Conservation (phyloP, 2,888 invertebrate genomes). For the Andrena flavipes region DNA sequence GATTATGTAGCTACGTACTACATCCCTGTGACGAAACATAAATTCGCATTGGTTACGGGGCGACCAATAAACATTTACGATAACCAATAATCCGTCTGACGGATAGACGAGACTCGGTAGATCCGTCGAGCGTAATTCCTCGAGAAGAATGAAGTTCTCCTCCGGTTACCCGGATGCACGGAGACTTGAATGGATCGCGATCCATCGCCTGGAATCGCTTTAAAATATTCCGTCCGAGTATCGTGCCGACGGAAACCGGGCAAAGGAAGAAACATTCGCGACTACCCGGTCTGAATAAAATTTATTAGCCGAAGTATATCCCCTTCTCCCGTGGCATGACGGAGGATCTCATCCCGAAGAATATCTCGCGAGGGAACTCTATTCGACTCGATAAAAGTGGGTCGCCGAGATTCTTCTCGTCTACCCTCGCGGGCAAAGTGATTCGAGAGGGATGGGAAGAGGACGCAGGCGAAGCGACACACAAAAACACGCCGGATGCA, state of each 20-base stretch:
- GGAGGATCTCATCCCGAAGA: conserved; percentile 10
- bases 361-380: conserved; percentile 5
- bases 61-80: neutral
- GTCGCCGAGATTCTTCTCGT: conserved; percentile 32
- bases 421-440: conserved; percentile 36
- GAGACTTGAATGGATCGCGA: neutral
- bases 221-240: conserved; percentile 15
- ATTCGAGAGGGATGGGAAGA: conserved; percentile 14
- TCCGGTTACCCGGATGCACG: conserved; percentile 6
- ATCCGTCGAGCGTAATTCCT: neutral
- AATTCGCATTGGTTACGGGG: neutral
- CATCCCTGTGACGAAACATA: neutral
- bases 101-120: neutral
- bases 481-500: conserved; percentile 58
- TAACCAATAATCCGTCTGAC: neutral
- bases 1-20: no score
- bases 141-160: neutral
- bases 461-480: conserved; percentile 6
- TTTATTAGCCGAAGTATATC: conserved; percentile 34
- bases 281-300: conserved; percentile 31
- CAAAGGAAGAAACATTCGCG: conserved; percentile 29
- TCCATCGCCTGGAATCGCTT: conserved; percentile 12
- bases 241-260: neutral
- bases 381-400: conserved; percentile 45
- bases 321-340: neutral